phyloP scores from a whole-genome alignment of 2,888 invertebrate genomes.

The Philhelius pedissequus region DNA sequence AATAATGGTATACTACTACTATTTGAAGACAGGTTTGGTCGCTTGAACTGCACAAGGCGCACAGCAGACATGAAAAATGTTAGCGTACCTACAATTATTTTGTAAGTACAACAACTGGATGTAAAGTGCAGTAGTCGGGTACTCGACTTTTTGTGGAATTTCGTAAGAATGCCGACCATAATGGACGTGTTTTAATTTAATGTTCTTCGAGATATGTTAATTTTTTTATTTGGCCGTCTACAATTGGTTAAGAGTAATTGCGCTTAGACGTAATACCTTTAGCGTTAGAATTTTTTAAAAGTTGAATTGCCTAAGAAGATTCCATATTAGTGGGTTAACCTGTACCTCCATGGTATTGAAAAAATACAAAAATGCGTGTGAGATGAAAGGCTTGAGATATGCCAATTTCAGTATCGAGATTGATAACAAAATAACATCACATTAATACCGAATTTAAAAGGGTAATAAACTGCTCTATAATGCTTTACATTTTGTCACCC shows the following conservation, averaged over 20 bases:
- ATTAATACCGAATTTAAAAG: too few species aligned
- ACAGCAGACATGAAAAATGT: slow-evolving; percentile 46
- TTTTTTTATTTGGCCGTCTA: not conserved
- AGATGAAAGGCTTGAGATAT: too few species aligned
- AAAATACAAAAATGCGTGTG: not conserved
- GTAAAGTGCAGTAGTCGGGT: slow-evolving; percentile 33
- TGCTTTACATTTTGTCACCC: too few species aligned
- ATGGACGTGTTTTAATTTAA: slow-evolving; percentile 10
- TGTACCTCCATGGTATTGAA: not conserved
- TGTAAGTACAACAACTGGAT: slow-evolving; percentile 50
- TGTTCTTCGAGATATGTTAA: not conserved
- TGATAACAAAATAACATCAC: too few species aligned
- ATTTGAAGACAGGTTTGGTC: slow-evolving; percentile 55
- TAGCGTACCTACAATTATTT: too few species aligned
- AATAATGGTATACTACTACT: slow-evolving; percentile 40
- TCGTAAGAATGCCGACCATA: slow-evolving; percentile 11
- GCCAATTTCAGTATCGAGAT: too few species aligned
- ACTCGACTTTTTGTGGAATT: slow-evolving; percentile 44
- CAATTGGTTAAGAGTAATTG: not conserved
- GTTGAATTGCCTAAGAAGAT: not conserved
- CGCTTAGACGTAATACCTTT: not conserved
- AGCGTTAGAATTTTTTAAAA: not conserved
- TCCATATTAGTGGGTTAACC: not conserved
- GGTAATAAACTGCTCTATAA: too few species aligned
- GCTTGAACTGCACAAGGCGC: slow-evolving; percentile 15